Evolutionary conservation across 1,140 invertebrate species (phyloP).

Genomic region (Drosophila kepulauana): DNA sequence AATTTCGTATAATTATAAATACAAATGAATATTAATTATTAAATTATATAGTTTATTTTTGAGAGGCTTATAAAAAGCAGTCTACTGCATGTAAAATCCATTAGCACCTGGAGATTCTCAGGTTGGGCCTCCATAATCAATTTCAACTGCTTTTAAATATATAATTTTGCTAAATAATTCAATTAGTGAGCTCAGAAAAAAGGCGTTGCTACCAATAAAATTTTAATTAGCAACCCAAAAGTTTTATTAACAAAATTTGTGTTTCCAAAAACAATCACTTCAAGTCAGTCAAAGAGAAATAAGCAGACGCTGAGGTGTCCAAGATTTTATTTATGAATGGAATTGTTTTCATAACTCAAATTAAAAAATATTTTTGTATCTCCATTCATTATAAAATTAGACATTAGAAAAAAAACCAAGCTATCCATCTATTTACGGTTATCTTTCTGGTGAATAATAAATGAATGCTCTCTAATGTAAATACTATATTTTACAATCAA

Average conservation of each 20-base stretch:
- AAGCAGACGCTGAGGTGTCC: neutral
- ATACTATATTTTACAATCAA: neutral
- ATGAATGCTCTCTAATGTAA: neutral
- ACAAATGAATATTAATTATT: slow-evolving; percentile 9
- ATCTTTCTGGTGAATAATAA: neutral
- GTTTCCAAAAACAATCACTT: neutral
- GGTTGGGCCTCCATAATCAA: slow-evolving; percentile 26
- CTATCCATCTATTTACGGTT: too few species aligned
- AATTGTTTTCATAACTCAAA: neutral
- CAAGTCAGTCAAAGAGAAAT: neutral
- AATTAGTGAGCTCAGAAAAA: slow-evolving; percentile 37
- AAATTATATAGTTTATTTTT: slow-evolving; percentile 37
- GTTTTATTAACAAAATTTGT: neutral
- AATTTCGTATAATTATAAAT: neutral
- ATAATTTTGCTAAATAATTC: slow-evolving; percentile 42
- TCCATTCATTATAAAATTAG: too few species aligned
- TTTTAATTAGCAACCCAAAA: slow-evolving; percentile 32
- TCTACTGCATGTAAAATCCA: slow-evolving; percentile 27
- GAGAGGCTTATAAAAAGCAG: slow-evolving; percentile 20
- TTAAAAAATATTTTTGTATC: neutral
- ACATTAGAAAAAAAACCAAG: too few species aligned
- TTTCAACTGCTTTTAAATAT: slow-evolving; percentile 28
- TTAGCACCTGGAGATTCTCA: slow-evolving; percentile 26
- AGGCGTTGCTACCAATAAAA: slow-evolving; percentile 39
- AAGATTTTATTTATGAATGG: slow-evolving; percentile 24